Evolutionary conservation across 2,113 vertebrate genomes (phyloP), one percentile per base, ranked within the genome.

Genomic region (Pterocles orientalis): DNA sequence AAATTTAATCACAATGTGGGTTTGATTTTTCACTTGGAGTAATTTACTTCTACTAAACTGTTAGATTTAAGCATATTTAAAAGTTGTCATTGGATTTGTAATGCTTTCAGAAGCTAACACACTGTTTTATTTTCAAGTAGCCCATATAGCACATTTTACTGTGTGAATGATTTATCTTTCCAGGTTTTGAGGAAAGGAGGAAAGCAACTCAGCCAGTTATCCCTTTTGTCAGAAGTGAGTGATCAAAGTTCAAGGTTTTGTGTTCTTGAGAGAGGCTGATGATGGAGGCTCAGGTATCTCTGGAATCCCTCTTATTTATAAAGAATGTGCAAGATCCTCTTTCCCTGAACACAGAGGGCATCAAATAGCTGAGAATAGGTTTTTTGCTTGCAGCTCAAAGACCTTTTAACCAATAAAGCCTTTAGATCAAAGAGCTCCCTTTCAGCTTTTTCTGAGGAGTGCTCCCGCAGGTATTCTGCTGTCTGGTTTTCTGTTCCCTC

Each of bases 321-420:
- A 96, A 94, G 95, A 97, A 97, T 97, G 96, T 83, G 91, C 95
- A 95, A 95, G 77, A 95, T 96, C 94, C 95, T 95, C 95, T 97
- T 97, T 92, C 77, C 57, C 84, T 89, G 83, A 95, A 71, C 73
- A 88, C 68, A 24, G 80, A 88, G 71, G 60, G 43, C 91, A 94
- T 94, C 81, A 79, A 91, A 94, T 87, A 95, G 81, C 81, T 92
- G 93, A 89, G 83, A 92, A 89, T 12, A 50, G 88, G 12, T 50
- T 77, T 77, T 89, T 66, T 82, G 75, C 87, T 95, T 95, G 84
- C 70, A 95, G 69, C 70, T 94, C 48, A 82, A 95, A 95, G 82
- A 61, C 90, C 66, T 96, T 94, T 85, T 82, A 87, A 91, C 48
- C 48, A 94, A 90, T 33, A 29, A 86, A 48, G 36, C 23, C n/a